A percentile compares a stretch with the other conserved stretches of the same genome.
Conservation (phyloP, 1,140 invertebrate species). For the Calliopsis andreniformis region DNA sequence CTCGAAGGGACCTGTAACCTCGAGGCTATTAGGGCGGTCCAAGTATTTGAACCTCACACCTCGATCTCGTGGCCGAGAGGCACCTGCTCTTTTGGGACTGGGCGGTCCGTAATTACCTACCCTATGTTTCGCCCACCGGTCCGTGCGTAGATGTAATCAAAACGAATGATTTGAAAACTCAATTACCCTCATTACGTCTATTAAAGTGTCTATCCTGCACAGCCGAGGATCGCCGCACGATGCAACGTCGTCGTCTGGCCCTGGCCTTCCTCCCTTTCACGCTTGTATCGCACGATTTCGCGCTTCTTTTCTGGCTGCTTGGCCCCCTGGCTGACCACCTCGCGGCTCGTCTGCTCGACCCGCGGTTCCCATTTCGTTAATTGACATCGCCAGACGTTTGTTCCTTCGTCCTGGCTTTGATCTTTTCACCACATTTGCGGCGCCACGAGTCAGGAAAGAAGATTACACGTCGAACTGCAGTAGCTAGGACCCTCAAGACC, state of each 20-base stretch:
- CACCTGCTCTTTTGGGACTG: conserved; percentile 80
- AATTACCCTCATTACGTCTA: conserved; percentile 79
- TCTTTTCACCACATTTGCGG: not conserved
- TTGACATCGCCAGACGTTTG: conserved; percentile 32
- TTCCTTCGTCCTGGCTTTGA: conserved; percentile 39
- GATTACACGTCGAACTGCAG: not conserved
- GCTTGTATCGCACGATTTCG: not conserved
- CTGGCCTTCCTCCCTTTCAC: conserved; percentile 14
- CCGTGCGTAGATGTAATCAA: conserved; percentile 78
- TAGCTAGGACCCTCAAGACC: too few relatives aligned
- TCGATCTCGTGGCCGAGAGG: conserved; percentile 77
- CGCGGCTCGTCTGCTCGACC: not conserved
- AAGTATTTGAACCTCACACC: conserved; percentile 81
- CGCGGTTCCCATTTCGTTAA: conserved; percentile 43
- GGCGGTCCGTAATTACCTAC: conserved; percentile 79
- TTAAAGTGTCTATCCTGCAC: conserved; percentile 70
- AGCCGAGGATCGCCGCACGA: conserved; percentile 20
- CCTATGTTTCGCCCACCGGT: conserved; percentile 74
- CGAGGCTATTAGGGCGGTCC: conserved; percentile 79
- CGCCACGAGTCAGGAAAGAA: not conserved
- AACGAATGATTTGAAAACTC: conserved; percentile 81
- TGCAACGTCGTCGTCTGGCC: conserved; percentile 11
- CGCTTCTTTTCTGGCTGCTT: conserved; percentile 10
- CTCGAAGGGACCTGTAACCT: conserved; percentile 77
- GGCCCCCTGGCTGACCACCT: not conserved